Base-by-base conservation (phyloP, 53 echinoderm and acorn worm genomes). In the Luidia sarsii region DNA sequence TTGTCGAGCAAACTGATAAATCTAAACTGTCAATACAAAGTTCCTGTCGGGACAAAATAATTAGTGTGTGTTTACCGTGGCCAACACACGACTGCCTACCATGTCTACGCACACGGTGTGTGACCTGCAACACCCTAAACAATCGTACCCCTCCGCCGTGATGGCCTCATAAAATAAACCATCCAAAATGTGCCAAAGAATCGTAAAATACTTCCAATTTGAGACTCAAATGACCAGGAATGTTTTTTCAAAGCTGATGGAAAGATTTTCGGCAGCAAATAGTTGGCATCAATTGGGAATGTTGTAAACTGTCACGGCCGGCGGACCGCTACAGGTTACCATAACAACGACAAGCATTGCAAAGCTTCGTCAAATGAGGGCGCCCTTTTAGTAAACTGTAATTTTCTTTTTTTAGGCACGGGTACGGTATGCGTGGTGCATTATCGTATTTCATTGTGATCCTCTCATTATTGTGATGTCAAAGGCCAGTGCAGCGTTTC, bases 111-210 rank as follows among this genome's bases (percentile, higher is more conserved):
- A 41, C 41, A 30, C 67, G 25, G 33, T 22, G 45, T 15, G 61
- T 71, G 71, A 71, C 71, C 71, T 53, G 54, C 55, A 71, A 71
- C 71, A 71, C 54, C 23, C 38, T 53, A 71, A 71, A 71, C 71
- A 71, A 71, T 53, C 6, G 71, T 71, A 35, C 11, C 71, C 2
- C 24, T 71, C 22, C 71, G 71, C 71, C 35, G 4, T 53, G 18
- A 21, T 16, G 33, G 35, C 71, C 71, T 30, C 52, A 53, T 37
- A 71, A 65, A 65, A 22, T 71, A 71, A 36, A 33, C 71, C 71
- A 21, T 14, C 3, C 3, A 15, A 36, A 37, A 53, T 35, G 16
- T 7, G 11, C 61, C 31, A 11, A 6, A 6, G 41, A 7, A 11
- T 41, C 11, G 6, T 41, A 6, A 41, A 41, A 41, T 41, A 7